Base-by-base conservation (phyloP, 2,113 vertebrate genomes). In the Aegypius monachus region DNA sequence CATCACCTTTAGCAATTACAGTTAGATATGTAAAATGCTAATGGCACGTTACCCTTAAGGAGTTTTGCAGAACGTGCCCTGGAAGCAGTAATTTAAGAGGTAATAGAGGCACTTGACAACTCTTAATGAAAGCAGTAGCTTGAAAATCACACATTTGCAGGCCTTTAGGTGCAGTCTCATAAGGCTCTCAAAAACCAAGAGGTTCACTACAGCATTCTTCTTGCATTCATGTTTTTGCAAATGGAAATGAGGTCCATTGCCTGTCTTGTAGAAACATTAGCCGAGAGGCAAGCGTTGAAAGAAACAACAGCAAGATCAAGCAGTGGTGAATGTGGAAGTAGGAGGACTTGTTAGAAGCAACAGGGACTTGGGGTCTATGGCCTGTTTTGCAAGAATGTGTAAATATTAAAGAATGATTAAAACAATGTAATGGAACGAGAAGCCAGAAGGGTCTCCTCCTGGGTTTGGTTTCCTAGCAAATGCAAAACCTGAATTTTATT, bases 111-210 rank as follows among this genome's bases (percentile, higher is more conserved):
- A 84, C 59, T 85, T 93, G 83, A 72, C 84, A 89, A n/a, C 56
- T 81, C 61, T 59, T 87, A 79, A 67, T 89, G 61, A 74, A 94
- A 75, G 71, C 34, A 40, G 65, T 47, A 77, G 55, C 86, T 91
- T 78, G 93, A 85, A 94, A 95, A 81, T 89, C 59, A 40, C 58
- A 80, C 56, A 8, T 94, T 94, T 88, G 55, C 38, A 88, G 67
- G 59, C 75, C 75, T 92, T 88, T 74, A 74, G 86, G 68, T 87
- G 38, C 4, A 3, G 47, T 40, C 27, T 71, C 13, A 2, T 18
- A 88, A 74, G 52, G 40, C 31, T 91, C 73, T 95, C 59, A 67
- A 56, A 88, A 85, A 10, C 20, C 10, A 48, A 36, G 55, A 78
- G 18, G 21, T 62, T 96, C 42, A 22, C 75, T 71, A 12, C 32